Evolutionary conservation across 2,888 invertebrate genomes (phyloP), one percentile per base, ranked within the genome.

Genomic region (Xestia ashworthii): DNA sequence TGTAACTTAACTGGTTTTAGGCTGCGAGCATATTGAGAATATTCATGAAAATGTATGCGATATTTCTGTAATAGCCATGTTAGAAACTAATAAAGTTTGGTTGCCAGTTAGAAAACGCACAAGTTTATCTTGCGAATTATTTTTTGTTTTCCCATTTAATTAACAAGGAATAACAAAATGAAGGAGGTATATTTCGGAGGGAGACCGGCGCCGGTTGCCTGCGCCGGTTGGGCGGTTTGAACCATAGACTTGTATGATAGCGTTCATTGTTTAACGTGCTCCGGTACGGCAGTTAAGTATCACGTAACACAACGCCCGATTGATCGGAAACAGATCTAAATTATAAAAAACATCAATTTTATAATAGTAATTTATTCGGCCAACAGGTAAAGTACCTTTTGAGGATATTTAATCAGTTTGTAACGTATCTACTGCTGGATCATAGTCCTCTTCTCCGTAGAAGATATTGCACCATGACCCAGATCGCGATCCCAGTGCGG

Each of bases 1-100:
- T 92, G 92, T 93, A 93, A 94, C 92, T 92, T 91, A 92, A 93
- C 93, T 91, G 91, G 89, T 82, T 81, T 81, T 88, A 92, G 89
- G 93, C 85, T 81, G 82, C 82, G 90, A 89, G 88, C 90, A 92
- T 83, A 85, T 70, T 80, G 89, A 80, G 69, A 83, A 82, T 85
- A 85, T 86, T 81, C 78, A 87, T 84, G 71, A 72, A 82, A 71
- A 75, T 76, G 48, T 78, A 1, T 25, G 16, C 8, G 38, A n/a
- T 70, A 55, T 65, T 75, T 81, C 38, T 77, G 71, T 70, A 70
- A 73, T 75, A 66, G 67, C 65, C 8, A 19, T 9, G 0, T 19
- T 19, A 73, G 60, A 55, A 50, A 55, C 58, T 44, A 50, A 53
- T 48, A 44, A 14, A 25, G 14, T 22, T 64, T 58, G 58, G 8